Evolutionary conservation across 2,888 invertebrate species (phyloP).

Genomic region (Cheilosia pagana): DNA sequence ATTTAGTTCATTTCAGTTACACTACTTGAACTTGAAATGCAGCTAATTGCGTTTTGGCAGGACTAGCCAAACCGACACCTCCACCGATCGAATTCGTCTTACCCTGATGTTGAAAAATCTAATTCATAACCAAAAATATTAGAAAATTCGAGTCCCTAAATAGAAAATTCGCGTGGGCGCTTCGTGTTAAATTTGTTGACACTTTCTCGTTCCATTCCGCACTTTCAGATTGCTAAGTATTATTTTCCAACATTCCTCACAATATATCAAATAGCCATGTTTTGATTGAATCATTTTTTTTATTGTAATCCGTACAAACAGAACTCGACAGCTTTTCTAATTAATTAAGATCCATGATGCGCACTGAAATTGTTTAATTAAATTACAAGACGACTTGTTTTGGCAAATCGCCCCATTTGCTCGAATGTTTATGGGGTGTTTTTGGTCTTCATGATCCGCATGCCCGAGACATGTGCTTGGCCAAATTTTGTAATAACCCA

Average conservation of each 20-base stretch:
- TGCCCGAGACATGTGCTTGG: constrained; percentile 60
- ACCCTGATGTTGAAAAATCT: neutral
- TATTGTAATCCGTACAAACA: constrained; percentile 11
- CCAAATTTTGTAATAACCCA: constrained; percentile 47
- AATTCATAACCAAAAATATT: neutral
- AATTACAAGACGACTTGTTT: constrained; percentile 14
- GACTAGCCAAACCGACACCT: no score
- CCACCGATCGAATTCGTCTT: no score
- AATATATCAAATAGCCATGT: constrained; percentile 14
- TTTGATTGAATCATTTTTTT: constrained; percentile 35
- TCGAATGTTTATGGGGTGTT: constrained; percentile 5
- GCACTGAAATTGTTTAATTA: constrained; percentile 54
- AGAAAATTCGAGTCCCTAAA: constrained; percentile 13
- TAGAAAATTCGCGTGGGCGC: constrained; percentile 20
- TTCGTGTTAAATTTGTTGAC: neutral
- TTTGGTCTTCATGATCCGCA: constrained; percentile 46
- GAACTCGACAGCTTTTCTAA: constrained; percentile 38
- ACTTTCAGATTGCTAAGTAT: no score
- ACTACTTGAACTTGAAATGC: no score
- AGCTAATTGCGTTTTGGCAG: no score
- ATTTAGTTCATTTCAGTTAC: no score
- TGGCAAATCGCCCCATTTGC: constrained; percentile 45
- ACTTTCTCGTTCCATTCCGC: neutral
- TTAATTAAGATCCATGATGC: constrained; percentile 60
- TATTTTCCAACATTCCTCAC: no score